Conservation (phyloP, 2,888 invertebrate genomes). For the Patella ulyssiponensis region DNA sequence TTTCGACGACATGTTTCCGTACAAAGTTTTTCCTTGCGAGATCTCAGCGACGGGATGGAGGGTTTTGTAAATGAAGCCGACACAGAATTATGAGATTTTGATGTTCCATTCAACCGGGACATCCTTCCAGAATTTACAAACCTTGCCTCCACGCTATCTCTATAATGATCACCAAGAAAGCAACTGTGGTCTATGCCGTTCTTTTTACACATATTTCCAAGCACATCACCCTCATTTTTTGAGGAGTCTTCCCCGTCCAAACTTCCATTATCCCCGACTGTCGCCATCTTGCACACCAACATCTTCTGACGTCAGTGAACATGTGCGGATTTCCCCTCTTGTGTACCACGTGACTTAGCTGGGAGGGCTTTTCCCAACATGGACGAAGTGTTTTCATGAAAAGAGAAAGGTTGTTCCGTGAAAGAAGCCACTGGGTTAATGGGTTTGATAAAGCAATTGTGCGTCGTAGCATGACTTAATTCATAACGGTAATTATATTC, state of each 20-base stretch:
- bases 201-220: constrained; percentile 59
- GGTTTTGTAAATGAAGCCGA: constrained; percentile 56
- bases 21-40: constrained; percentile 56
- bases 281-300: constrained; percentile 68
- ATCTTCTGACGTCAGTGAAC: constrained; percentile 58
- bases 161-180: constrained; percentile 54
- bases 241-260: constrained; percentile 57
- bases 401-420: too few relatives aligned
- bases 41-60: constrained; percentile 61
- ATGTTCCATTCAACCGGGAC: constrained; percentile 51
- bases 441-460: too few relatives aligned
- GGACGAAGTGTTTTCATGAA: too few relatives aligned
- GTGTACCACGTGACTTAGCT: constrained; percentile 27
- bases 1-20: constrained; percentile 50
- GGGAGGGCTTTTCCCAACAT: constrained; percentile 43
- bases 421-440: too few relatives aligned
- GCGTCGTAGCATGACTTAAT: too few relatives aligned
- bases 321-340: constrained; percentile 48
- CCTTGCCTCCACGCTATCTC: constrained; percentile 49
- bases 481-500: too few relatives aligned
- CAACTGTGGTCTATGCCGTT: constrained; percentile 61
- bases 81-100: constrained; percentile 39
- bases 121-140: constrained; percentile 48
- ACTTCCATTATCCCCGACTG: constrained; percentile 62
- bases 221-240: constrained; percentile 51